phyloP scores from a whole-genome alignment of 2,797 vertebrate species.

The Arvicola amphibius region DNA sequence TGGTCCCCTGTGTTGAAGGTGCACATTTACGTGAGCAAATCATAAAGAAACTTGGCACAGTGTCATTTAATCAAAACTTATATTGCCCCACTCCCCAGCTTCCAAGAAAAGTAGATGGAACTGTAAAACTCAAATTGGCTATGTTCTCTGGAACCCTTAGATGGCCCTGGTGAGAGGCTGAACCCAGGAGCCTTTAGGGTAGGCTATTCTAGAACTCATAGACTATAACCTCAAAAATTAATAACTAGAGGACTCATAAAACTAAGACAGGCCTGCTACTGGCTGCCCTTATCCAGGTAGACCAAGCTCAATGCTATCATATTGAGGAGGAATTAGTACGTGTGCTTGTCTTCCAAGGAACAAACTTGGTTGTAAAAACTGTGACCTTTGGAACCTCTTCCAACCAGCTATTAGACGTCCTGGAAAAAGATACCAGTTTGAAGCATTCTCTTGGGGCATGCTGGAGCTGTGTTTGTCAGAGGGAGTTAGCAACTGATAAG shows the following conservation, averaged over 20 bases:
- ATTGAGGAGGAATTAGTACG: background rate
- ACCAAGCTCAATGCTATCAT: background rate
- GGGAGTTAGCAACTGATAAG: background rate
- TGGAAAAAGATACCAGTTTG: background rate
- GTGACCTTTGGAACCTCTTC: background rate
- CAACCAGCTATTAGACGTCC: background rate
- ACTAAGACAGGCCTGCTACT: background rate
- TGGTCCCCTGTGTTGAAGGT: background rate
- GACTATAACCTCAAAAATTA: background rate
- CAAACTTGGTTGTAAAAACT: background rate
- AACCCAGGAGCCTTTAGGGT: background rate
- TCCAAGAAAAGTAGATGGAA: background rate
- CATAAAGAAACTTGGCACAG: background rate
- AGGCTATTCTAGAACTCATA: background rate
- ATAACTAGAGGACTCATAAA: background rate
- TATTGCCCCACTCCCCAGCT: background rate
- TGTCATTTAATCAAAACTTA: background rate
- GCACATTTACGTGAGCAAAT: background rate
- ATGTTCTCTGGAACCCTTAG: background rate
- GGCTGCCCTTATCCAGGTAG: background rate
- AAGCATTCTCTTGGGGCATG: background rate
- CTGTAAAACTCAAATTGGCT: background rate
- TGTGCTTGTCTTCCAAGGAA: background rate
- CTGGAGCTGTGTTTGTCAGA: background rate
- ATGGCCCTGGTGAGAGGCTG: background rate